Conservation (phyloP, 2,888 invertebrate species). For the Aproaerema taeniolella region DNA sequence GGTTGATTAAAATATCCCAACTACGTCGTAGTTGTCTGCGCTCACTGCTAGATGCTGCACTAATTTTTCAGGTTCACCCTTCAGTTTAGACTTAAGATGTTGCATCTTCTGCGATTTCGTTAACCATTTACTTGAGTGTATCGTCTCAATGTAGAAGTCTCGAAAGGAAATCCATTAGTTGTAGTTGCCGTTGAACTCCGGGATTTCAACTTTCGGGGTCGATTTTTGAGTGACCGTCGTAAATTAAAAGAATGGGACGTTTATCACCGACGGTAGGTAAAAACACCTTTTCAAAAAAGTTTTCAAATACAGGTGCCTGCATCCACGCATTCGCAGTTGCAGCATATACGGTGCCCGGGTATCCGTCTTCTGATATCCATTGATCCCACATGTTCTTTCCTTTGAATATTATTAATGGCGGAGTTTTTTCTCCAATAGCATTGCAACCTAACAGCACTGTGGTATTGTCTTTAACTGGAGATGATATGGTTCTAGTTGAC, state of each 20-base stretch:
- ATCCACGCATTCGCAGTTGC: slow-evolving; percentile 36
- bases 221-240: slow-evolving; percentile 22
- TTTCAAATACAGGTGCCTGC: slow-evolving; percentile 28
- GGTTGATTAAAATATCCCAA: no score
- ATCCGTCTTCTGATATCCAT: slow-evolving; percentile 23
- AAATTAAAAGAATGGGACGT: slow-evolving; percentile 18
- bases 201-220: no score
- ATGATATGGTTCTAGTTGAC: slow-evolving; percentile 16
- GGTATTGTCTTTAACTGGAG: slow-evolving; percentile 20
- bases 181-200: no score
- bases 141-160: no score
- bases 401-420: slow-evolving; percentile 24
- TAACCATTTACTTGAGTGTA: no score
- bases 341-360: slow-evolving; percentile 24
- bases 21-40: no score
- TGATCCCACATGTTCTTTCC: slow-evolving; percentile 31
- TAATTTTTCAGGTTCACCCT: no score
- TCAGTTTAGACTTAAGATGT: no score
- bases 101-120: no score
- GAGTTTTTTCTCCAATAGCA: slow-evolving; percentile 24
- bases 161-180: no score
- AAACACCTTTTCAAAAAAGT: slow-evolving; percentile 25
- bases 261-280: slow-evolving; percentile 13
- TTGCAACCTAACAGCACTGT: slow-evolving; percentile 24
- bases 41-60: no score